A percentile compares a stretch with the other conserved stretches of the same genome.
Evolutionary conservation across 2,113 vertebrate species (phyloP).

Genomic region (Nerophis lumbriciformis): DNA sequence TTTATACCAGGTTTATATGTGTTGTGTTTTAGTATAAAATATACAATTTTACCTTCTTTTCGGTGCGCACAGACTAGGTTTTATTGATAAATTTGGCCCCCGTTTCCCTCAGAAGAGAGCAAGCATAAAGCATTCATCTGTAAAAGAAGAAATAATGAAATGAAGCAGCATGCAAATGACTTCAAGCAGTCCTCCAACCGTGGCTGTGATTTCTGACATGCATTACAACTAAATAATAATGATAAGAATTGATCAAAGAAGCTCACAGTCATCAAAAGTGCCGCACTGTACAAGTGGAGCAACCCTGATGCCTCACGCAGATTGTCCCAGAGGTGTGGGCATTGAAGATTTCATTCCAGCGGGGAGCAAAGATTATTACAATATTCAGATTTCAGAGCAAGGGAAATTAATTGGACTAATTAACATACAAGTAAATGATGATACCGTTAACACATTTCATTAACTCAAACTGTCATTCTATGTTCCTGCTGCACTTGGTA

Average conservation of each 20-base stretch:
- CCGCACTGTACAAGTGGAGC: constrained; percentile 17
- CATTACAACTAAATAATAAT: background rate
- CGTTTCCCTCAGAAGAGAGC: too few species aligned
- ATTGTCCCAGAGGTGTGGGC: constrained; percentile 57
- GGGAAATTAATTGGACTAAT: constrained; percentile 82
- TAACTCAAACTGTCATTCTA: constrained; percentile 82
- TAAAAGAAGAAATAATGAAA: background rate
- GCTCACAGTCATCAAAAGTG: constrained; percentile 13
- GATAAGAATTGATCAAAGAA: constrained; percentile 7
- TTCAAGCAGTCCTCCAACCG: background rate
- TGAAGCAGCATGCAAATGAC: background rate
- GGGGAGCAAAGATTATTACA: constrained; percentile 76
- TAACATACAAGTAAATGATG: constrained; percentile 83
- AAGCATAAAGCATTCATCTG: too few species aligned
- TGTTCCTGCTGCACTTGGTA: constrained; percentile 73
- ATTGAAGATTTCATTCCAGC: constrained; percentile 65
- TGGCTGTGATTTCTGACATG: background rate
- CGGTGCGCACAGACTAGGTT: too few species aligned
- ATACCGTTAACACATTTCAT: constrained; percentile 84
- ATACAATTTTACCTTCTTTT: too few species aligned
- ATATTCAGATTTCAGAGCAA: constrained; percentile 78
- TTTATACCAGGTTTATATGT: too few species aligned
- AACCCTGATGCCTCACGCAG: constrained; percentile 33
- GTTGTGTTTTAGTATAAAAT: too few species aligned
- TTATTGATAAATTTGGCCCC: too few species aligned